These are phyloP conservation scores for Diogma glabrata DNA, from an alignment of 2,888 invertebrate species.

Conservation along the genomic window DNA sequence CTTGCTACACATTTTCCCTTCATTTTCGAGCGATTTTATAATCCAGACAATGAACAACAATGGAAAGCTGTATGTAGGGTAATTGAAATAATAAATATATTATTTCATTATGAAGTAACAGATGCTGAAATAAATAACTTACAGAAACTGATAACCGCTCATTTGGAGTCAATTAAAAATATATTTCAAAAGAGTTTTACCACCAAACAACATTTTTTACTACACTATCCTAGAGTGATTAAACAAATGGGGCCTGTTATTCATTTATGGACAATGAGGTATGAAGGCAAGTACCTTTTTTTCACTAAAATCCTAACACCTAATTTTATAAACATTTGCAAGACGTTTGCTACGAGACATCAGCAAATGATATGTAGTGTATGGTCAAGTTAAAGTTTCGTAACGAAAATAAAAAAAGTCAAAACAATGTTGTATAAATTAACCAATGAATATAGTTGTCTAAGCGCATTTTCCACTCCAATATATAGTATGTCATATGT, in stretches of 20 bases:
- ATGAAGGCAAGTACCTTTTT: background rate
- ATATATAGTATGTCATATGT: background rate
- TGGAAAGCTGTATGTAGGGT: background rate
- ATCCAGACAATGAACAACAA: background rate
- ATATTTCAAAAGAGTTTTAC: background rate
- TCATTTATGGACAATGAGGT: background rate
- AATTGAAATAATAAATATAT: background rate
- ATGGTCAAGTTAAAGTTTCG: no score
- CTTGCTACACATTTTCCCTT: background rate
- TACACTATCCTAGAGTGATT: background rate
- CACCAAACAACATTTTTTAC: background rate
- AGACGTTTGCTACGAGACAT: background rate
- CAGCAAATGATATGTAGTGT: no score
- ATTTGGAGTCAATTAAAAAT: no score
- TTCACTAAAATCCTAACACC: background rate
- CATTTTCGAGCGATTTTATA: background rate
- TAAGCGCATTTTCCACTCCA: background rate
- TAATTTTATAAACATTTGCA: background rate
- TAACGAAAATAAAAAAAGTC: background rate
- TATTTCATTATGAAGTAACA: no score
- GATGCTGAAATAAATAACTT: background rate
- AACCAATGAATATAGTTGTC: background rate
- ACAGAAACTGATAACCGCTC: no score
- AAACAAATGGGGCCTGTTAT: background rate
- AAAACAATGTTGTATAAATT: background rate